Conservation (phyloP, 1,140 invertebrate genomes). For the Saccostrea echinata region DNA sequence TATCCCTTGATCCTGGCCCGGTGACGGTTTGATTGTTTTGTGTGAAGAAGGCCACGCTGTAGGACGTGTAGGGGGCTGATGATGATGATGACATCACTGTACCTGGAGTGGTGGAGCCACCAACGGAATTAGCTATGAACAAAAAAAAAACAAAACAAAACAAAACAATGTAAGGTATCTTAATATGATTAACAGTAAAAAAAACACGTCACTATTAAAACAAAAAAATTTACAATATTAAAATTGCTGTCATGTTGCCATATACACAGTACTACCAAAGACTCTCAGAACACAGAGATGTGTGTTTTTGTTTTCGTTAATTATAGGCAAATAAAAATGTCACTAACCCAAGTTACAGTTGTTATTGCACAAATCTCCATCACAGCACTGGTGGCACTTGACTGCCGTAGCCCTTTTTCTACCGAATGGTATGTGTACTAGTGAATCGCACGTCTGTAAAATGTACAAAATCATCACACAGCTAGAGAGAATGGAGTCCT, state of each 20-base stretch:
- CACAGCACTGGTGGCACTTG: background rate
- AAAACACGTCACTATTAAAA: too few species aligned
- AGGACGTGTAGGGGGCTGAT: background rate
- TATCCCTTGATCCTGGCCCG: background rate
- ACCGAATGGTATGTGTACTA: background rate
- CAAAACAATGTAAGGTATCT: too few species aligned
- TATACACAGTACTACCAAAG: too few species aligned
- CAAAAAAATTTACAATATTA: too few species aligned
- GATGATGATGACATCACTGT: background rate
- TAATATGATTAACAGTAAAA: too few species aligned
- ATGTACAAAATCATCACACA: background rate
- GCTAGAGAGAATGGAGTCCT: too few species aligned
- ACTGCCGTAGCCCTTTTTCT: background rate
- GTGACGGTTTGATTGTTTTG: background rate
- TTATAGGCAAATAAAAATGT: too few species aligned
- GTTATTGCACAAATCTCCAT: background rate
- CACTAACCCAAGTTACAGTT: background rate
- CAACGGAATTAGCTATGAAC: background rate
- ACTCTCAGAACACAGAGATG: too few species aligned
- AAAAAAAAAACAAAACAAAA: too few species aligned
- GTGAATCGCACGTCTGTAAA: conserved; percentile 4
- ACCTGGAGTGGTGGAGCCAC: background rate
- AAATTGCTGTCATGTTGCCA: too few species aligned
- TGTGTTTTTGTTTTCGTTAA: too few species aligned
- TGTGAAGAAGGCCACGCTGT: background rate